Conservation (phyloP, 2,888 invertebrate species). For the Nebria brevicollis region DNA sequence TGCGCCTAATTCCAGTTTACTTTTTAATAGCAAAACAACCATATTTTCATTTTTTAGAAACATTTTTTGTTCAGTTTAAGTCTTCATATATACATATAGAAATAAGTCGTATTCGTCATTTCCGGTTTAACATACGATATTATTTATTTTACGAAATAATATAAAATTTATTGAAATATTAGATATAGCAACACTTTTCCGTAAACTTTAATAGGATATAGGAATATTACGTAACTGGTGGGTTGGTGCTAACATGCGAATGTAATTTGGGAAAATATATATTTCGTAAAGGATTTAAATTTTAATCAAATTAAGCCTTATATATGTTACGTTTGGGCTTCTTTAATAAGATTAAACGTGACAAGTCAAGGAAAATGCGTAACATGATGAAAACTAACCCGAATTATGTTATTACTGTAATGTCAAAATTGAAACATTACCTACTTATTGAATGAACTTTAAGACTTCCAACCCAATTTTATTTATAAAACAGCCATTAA, state of each 20-base stretch:
- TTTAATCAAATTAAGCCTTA: conserved; percentile 30
- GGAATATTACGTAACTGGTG: neutral
- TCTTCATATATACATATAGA: too few species aligned
- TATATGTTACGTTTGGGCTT: conserved; percentile 26
- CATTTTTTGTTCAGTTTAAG: neutral
- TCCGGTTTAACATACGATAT: too few species aligned
- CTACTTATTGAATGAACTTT: neutral
- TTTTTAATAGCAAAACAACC: neutral
- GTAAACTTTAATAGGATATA: too few species aligned
- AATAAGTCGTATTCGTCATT: too few species aligned
- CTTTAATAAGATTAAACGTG: conserved; percentile 31
- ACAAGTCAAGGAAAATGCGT: conserved; percentile 15
- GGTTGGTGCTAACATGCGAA: neutral
- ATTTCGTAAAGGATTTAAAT: conserved; percentile 17
- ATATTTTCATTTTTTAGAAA: neutral
- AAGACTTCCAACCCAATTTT: neutral
- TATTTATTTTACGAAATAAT: too few species aligned
- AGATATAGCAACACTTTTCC: neutral
- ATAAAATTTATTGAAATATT: too few species aligned
- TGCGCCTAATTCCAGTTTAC: too few species aligned
- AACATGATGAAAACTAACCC: neutral
- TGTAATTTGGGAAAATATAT: neutral
- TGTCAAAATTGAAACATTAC: neutral
- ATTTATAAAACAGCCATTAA: neutral
- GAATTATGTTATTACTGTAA: neutral